Percentiles rank a stretch among this genome's conserved stretches.
phyloP scores from a whole-genome alignment of 2,113 vertebrate species.

The Callorhinus ursinus region DNA sequence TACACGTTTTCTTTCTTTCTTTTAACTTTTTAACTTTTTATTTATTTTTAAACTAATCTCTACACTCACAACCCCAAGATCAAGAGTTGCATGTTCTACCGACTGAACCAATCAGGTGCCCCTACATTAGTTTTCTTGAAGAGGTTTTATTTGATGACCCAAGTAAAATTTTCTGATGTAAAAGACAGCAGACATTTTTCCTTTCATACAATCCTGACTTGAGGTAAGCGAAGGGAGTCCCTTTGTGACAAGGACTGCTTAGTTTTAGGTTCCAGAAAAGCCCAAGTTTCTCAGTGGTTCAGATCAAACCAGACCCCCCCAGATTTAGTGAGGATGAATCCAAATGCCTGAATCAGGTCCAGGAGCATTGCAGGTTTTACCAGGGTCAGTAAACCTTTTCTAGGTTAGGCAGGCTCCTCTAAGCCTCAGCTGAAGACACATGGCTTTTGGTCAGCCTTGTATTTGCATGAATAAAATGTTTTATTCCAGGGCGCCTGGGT shows the following conservation, averaged over 20 bases:
- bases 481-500: not conserved
- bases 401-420: not conserved
- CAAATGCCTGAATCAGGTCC: not conserved
- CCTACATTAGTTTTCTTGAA: not conserved
- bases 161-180: slow-evolving; percentile 13
- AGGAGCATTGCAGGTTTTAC: not conserved
- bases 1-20: not conserved
- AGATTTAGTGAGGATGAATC: not conserved
- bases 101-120: not conserved
- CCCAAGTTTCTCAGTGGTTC: not conserved
- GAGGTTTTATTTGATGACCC: slow-evolving; percentile 18
- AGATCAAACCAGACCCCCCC: not conserved
- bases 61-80: not conserved
- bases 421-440: not conserved
- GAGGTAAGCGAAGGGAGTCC: not conserved
- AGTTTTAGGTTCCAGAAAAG: slow-evolving; percentile 42
- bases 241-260: not conserved
- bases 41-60: not conserved
- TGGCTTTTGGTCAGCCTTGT: not conserved
- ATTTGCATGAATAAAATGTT: not conserved
- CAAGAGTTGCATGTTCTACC: not conserved
- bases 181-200: slow-evolving; percentile 8
- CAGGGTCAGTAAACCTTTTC: not conserved
- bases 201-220: not conserved
- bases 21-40: not conserved